A percentile compares a stretch with the other conserved stretches of the same genome.
phyloP scores from a whole-genome alignment of 2,113 vertebrate genomes.

The Oxyruncus cristatus region DNA sequence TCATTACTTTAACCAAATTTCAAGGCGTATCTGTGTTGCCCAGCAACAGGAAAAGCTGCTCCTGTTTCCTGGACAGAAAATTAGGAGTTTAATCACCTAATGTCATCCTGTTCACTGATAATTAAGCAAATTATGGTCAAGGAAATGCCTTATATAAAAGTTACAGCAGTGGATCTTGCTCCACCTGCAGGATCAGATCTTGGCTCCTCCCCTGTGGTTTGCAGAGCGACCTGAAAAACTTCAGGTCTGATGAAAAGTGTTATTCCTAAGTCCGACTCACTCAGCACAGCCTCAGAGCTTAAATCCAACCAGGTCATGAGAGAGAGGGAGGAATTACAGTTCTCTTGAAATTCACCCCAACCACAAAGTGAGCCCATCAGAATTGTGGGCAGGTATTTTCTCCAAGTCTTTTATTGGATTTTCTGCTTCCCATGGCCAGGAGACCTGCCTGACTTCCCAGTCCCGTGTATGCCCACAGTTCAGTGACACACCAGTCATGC shows the following conservation, averaged over 20 bases:
- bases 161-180: neutral
- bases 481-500: neutral
- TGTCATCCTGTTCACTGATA: constrained; percentile 4
- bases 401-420: neutral
- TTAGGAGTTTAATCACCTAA: constrained; percentile 27
- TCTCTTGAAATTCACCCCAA: neutral
- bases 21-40: constrained; percentile 28
- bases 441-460: neutral
- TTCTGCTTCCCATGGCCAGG: neutral
- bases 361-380: neutral
- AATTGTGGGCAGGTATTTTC: neutral
- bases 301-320: neutral
- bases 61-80: constrained; percentile 34
- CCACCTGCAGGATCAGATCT: neutral
- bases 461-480: neutral
- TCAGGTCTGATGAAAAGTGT: neutral
- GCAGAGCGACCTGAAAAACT: neutral
- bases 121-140: constrained; percentile 10
- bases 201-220: neutral
- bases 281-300: neutral
- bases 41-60: constrained; percentile 38
- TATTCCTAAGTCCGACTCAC: neutral
- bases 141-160: constrained; percentile 7
- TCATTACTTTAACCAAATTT: constrained; percentile 6
- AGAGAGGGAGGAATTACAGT: neutral